These are phyloP conservation scores for Cygnus buccinator DNA, from an alignment of 2,113 vertebrate genomes.

Conservation along the genomic window DNA sequence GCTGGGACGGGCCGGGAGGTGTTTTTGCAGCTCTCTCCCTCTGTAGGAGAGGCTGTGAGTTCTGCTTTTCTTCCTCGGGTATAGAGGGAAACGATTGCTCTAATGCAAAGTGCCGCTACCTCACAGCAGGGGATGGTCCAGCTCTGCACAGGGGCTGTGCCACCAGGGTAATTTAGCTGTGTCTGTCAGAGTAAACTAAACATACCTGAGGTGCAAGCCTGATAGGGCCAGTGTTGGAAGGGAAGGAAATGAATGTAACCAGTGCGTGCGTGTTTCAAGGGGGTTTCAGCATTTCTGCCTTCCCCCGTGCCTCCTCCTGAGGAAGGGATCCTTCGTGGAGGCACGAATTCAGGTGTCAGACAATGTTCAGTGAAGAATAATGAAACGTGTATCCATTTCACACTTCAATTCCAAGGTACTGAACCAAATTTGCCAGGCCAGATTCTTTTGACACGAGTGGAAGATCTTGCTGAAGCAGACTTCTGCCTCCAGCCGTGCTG, in stretches of 20 bases:
- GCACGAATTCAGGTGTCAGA: neutral
- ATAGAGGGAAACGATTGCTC: neutral
- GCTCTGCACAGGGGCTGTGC: neutral
- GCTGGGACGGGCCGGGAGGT: neutral
- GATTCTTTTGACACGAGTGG: neutral
- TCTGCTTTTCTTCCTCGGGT: neutral
- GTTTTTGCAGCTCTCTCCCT: neutral
- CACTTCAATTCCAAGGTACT: neutral
- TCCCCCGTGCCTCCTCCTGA: fast-evolving
- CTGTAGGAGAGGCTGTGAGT: neutral
- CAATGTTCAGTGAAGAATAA: neutral
- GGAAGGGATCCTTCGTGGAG: neutral
- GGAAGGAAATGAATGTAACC: neutral
- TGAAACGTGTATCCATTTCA: neutral
- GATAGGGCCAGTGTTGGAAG: neutral
- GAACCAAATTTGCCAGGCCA: neutral
- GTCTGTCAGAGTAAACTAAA: neutral
- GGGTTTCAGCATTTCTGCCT: neutral
- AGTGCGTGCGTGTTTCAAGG: neutral
- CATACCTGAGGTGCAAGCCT: neutral
- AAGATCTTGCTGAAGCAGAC: neutral
- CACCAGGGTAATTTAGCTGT: neutral
- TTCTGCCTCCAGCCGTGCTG: neutral
- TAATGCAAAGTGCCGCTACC: fast-evolving
- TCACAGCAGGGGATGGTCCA: neutral